These are phyloP conservation scores for Zosterops borbonicus DNA, from an alignment of 2,113 vertebrate species.

Conservation along the genomic window DNA sequence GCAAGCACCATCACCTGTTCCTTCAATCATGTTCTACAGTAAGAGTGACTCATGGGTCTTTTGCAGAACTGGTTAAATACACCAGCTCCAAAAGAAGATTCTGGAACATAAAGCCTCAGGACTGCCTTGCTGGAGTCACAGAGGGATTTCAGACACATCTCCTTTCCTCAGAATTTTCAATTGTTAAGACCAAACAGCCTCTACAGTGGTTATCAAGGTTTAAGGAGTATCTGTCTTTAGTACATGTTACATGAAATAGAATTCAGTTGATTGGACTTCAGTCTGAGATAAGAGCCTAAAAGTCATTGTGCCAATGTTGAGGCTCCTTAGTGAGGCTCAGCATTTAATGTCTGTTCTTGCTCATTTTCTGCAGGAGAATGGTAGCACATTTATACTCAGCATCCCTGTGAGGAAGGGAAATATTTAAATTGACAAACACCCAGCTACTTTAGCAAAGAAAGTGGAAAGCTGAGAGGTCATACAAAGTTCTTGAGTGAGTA, in stretches of 20 bases:
- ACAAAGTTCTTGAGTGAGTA: not conserved
- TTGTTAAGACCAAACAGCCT: not conserved
- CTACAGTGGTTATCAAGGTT: not conserved
- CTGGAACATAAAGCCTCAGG: not conserved
- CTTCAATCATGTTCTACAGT: not conserved
- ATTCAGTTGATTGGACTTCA: not conserved
- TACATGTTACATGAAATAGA: not conserved
- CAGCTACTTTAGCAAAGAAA: not conserved
- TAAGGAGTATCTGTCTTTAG: not conserved
- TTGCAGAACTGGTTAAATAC: not conserved
- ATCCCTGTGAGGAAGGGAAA: not conserved
- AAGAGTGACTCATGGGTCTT: not conserved
- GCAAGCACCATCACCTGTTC: not conserved
- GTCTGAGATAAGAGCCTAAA: not conserved
- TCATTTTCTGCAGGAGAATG: not conserved
- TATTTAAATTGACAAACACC: not conserved
- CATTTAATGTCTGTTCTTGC: not conserved
- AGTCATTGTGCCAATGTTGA: not conserved
- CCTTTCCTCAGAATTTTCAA: not conserved
- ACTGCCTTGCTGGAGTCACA: not conserved
- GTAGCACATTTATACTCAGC: not conserved
- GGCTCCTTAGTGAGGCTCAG: not conserved
- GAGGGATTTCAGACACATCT: not conserved
- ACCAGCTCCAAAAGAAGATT: not conserved
- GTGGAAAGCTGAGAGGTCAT: not conserved